Evolutionary conservation across 2,888 invertebrate genomes (phyloP).

Genomic region (Drosophila atripex): DNA sequence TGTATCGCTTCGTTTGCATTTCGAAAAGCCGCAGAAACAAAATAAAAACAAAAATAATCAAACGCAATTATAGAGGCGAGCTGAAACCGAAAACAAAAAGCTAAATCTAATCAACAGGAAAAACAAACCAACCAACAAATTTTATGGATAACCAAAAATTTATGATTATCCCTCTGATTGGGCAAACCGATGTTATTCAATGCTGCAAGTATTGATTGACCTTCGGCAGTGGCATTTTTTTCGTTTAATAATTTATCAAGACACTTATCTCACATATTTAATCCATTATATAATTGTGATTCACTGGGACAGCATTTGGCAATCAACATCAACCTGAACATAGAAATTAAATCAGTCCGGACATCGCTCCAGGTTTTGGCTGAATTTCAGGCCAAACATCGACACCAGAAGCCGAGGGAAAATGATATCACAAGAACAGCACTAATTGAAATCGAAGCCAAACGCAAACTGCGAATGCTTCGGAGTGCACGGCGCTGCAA

Average conservation of each 20-base stretch:
- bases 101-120: constrained; percentile 46
- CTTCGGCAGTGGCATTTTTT: not conserved
- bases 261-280: no score
- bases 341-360: constrained; percentile 20
- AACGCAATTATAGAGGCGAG: constrained; percentile 10
- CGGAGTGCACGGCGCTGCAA: constrained; percentile 26
- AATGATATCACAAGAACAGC: constrained; percentile 23
- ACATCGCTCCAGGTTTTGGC: constrained; percentile 3
- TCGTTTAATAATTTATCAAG: not conserved
- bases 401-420: constrained; percentile 8
- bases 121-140: constrained; percentile 36
- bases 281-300: not conserved
- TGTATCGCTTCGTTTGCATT: constrained; percentile 29
- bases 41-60: not conserved
- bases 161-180: constrained; percentile 30
- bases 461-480: constrained; percentile 13
- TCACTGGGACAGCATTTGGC: not conserved
- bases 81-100: constrained; percentile 29
- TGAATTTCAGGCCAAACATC: constrained; percentile 5
- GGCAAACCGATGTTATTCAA: constrained; percentile 13
- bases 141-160: constrained; percentile 41
- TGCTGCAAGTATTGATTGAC: constrained; percentile 7
- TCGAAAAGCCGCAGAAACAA: constrained; percentile 25
- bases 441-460: constrained; percentile 33
- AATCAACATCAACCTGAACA: not conserved